A percentile compares a stretch with the other conserved stretches of the same genome.
These are phyloP conservation scores for Caenorhabditis tropicalis DNA, from an alignment of 1,140 invertebrate species.

Conservation along the genomic window DNA sequence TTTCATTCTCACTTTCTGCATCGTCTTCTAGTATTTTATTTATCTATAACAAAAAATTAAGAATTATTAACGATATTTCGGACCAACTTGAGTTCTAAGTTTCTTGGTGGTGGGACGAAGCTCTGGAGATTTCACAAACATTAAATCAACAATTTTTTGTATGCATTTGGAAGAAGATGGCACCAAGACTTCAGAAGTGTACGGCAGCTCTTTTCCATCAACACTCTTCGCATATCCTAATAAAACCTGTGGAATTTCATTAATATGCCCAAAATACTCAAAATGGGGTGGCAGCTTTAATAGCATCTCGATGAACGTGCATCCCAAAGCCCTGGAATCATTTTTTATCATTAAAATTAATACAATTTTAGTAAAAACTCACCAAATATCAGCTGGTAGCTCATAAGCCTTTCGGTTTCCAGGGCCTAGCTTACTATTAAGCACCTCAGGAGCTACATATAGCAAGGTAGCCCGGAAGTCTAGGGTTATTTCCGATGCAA, in stretches of 20 bases:
- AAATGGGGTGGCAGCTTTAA: conserved; percentile 52
- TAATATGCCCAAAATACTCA: conserved; percentile 55
- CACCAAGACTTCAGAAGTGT: conserved; percentile 48
- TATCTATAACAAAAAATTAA: neutral
- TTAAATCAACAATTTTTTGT: conserved; percentile 47
- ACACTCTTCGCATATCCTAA: conserved; percentile 45
- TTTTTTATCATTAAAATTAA: neutral
- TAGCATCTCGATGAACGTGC: conserved; percentile 59
- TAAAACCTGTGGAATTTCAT: conserved; percentile 48
- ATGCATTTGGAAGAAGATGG: conserved; percentile 50
- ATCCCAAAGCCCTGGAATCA: conserved; percentile 53
- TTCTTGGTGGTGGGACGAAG: conserved; percentile 1
- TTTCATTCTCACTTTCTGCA: neutral
- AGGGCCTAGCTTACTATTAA: conserved; percentile 49
- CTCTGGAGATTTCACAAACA: conserved; percentile 51
- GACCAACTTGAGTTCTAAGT: neutral
- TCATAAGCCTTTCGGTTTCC: conserved; percentile 56
- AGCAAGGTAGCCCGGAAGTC: conserved; percentile 57
- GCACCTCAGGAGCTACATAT: conserved; percentile 57
- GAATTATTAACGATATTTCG: neutral
- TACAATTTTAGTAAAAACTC: neutral
- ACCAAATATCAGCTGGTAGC: conserved; percentile 57
- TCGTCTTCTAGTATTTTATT: conserved; percentile 9
- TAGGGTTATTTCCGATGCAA: conserved; percentile 55
- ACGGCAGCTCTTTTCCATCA: conserved; percentile 48